Percentiles rank a stretch among this genome's conserved stretches.
Conservation (phyloP, 2,888 invertebrate genomes). For the Antheraea assamensis region DNA sequence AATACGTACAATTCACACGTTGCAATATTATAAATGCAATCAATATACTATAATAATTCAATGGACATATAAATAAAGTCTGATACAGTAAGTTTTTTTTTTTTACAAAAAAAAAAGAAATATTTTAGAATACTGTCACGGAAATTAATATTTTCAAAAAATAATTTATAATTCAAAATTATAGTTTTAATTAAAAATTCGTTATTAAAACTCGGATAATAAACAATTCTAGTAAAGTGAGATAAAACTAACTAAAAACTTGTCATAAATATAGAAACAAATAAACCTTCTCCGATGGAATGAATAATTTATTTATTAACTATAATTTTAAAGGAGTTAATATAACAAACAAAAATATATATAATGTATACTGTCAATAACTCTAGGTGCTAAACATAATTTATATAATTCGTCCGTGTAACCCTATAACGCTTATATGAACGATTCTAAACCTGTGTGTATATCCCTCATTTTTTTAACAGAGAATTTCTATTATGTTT, state of each 20-base stretch:
- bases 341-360: constrained; percentile 11
- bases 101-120: background rate
- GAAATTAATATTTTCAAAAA: background rate
- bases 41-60: background rate
- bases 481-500: background rate
- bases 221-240: background rate
- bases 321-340: constrained; percentile 4
- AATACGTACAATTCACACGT: constrained; percentile 72
- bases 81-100: background rate
- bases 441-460: constrained; percentile 3
- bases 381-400: background rate
- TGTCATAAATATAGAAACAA: background rate
- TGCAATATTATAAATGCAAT: constrained; percentile 75
- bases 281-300: constrained; percentile 7
- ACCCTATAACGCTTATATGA: constrained; percentile 10
- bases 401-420: constrained; percentile 9
- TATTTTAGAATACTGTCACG: background rate
- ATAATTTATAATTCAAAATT: background rate
- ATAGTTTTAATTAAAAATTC: constrained; percentile 9
- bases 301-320: constrained; percentile 2
- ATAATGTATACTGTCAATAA: constrained; percentile 8
- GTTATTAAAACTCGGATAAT: background rate
- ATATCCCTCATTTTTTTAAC: background rate
- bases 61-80: background rate
- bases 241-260: background rate